Evolutionary conservation across 2,113 vertebrate genomes (phyloP), one percentile per base, ranked within the genome.

Genomic region (Lathamus discolor): DNA sequence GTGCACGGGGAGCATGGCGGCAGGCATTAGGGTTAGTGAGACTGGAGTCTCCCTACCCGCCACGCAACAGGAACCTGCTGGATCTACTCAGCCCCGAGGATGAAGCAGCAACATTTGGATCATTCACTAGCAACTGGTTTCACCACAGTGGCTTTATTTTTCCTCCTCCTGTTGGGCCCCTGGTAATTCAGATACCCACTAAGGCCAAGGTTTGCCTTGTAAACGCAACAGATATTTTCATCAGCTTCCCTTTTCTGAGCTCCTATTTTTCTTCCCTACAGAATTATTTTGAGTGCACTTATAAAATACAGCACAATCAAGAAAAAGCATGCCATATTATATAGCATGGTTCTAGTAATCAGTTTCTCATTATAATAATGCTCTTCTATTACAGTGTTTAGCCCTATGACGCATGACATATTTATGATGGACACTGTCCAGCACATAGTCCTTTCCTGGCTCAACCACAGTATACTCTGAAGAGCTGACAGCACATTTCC

Each of bases 1-100:
- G 10, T 1, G 39, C 28, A 48, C 4, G 18, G 67, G 59, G 66
- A 57, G 61, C 48, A 31, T n/a, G 1, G 49, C 63, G 3, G 25
- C 31, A 4, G 29, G 83, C 48, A 73, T 49, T 97, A 97, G 97
- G 97, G 97, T 97, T 97, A 97, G 92, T 1, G 0, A 0, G 6
- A 2, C 0, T 2, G 6, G 33, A 28, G 20, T 33, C 85, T 86
- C 66, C 63, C 6, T 55, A 15, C 66, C 83, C 63, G 73, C 51
- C 4, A 66, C 13, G 62, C 19, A 76, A 39, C 4, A 69, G 78
- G 78, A 90, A 59, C 28, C 22, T 69, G 22, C 48, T 73, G 75
- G 24, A 55, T 27, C 27, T 62, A 15, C 39, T 57, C 24, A 76
- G 35, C 18, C 76, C 43, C 11, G 17, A 69, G 16, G 35, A 51